These are phyloP conservation scores for Anhinga rufa DNA, from an alignment of 2,113 vertebrate genomes.

Conservation along the genomic window DNA sequence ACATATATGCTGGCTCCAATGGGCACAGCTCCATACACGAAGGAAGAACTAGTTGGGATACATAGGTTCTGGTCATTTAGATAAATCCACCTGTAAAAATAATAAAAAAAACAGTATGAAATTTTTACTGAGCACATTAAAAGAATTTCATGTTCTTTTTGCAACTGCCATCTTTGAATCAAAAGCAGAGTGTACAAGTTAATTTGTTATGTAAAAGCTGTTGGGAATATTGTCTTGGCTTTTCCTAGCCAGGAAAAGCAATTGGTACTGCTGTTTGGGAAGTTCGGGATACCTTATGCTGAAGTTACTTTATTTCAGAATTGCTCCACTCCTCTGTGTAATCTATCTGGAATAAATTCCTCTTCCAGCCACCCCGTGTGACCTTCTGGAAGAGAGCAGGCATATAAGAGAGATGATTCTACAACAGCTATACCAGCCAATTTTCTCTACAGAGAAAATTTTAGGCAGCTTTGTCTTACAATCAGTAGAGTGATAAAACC, in stretches of 20 bases:
- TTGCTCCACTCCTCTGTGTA: neutral
- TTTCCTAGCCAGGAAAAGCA: neutral
- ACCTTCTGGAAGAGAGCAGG: neutral
- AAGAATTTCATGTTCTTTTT: neutral
- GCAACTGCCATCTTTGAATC: neutral
- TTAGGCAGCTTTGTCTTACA: neutral
- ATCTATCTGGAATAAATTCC: neutral
- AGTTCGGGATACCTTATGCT: neutral
- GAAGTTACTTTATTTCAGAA: neutral
- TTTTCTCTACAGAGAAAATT: neutral
- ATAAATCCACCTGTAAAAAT: constrained; percentile 88
- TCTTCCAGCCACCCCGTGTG: neutral
- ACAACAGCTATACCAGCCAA: neutral
- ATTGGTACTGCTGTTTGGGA: neutral
- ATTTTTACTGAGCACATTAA: neutral
- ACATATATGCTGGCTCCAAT: constrained; percentile 96
- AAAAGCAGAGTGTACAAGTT: neutral
- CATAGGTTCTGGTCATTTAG: constrained; percentile 94
- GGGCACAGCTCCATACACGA: constrained; percentile 93
- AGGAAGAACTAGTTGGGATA: constrained; percentile 92
- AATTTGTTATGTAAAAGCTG: neutral
- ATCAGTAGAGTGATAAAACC: neutral
- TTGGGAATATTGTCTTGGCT: neutral
- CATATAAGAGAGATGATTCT: neutral
- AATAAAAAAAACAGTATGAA: neutral